These are phyloP conservation scores for crab-eating macaque (Macaca fascicularis) DNA, from an alignment of 2,113 vertebrate species.

Conservation along the genomic window DNA sequence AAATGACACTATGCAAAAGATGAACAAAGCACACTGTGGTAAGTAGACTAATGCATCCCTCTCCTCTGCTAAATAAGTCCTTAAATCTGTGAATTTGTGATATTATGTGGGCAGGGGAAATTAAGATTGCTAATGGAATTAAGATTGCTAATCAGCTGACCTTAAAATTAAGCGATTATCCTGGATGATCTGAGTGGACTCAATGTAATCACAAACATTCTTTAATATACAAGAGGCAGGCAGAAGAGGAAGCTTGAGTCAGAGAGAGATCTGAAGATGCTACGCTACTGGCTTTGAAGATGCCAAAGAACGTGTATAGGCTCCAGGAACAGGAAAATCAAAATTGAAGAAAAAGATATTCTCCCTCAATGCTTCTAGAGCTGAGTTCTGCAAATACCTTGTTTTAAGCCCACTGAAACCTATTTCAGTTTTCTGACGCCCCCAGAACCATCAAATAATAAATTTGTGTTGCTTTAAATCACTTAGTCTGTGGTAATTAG, in stretches of 20 bases:
- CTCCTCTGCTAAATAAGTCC: background rate
- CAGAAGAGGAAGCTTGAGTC: background rate
- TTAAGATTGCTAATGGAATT: background rate
- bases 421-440: background rate
- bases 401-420: background rate
- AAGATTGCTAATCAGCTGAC: background rate
- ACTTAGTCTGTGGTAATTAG: background rate
- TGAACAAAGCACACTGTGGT: background rate
- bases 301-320: background rate
- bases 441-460: background rate
- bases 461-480: background rate
- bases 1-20: background rate
- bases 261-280: background rate
- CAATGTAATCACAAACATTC: background rate
- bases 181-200: background rate
- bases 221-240: background rate
- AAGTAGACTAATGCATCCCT: background rate
- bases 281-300: background rate
- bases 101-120: background rate
- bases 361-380: background rate
- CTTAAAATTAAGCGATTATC: background rate
- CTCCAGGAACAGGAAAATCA: background rate
- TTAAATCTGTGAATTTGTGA: background rate
- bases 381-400: background rate
- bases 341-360: background rate